Evolutionary conservation across 2,113 vertebrate species (phyloP).

Genomic region (Leptobrachium leishanense): DNA sequence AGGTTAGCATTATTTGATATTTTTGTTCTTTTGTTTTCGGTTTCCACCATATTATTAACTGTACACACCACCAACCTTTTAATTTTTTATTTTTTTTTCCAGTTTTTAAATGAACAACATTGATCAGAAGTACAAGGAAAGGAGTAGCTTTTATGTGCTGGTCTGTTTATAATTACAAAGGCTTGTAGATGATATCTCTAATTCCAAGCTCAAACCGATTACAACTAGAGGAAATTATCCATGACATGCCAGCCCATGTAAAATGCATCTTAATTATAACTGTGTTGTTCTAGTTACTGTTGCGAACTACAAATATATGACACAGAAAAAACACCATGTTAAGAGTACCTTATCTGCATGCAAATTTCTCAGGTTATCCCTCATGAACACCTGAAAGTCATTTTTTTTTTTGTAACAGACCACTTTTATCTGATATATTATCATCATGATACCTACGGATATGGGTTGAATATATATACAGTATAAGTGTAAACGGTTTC

Average conservation of each 20-base stretch:
- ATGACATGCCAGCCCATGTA: not conserved
- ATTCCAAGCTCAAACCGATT: not conserved
- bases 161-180: not conserved
- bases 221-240: not conserved
- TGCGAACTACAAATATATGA: not conserved
- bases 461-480: not conserved
- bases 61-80: no score
- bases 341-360: not conserved
- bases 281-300: not conserved
- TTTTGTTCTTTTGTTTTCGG: no score
- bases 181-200: not conserved
- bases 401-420: no score
- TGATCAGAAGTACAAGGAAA: not conserved
- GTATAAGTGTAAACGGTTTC: not conserved
- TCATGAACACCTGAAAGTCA: no score
- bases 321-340: not conserved
- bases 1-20: no score
- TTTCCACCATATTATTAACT: no score
- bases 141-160: not conserved
- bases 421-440: no score
- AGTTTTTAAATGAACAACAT: no score
- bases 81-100: no score
- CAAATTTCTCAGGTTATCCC: not conserved
- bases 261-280: not conserved
- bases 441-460: not conserved